Evolutionary conservation across 2,113 vertebrate genomes (phyloP).

Genomic region (Puffinus mauretanicus): DNA sequence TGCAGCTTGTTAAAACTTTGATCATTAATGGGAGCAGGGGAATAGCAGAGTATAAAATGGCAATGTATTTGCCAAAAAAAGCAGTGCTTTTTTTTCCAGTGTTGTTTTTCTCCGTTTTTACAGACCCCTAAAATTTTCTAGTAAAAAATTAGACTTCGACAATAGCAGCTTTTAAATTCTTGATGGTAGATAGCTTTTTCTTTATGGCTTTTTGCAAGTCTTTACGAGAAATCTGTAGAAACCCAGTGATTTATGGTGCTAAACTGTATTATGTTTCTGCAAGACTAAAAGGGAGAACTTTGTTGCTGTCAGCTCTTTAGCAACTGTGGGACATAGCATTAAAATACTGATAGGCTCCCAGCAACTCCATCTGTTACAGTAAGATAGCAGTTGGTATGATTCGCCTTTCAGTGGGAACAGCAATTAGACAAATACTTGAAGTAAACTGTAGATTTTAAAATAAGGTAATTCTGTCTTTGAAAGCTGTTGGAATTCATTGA

Average conservation of each 20-base stretch:
- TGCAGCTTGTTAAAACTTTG: background rate
- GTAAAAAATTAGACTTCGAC: background rate
- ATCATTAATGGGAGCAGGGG: background rate
- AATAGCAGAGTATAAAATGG: background rate
- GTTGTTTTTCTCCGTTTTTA: background rate
- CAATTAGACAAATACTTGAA: background rate
- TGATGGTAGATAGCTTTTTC: background rate
- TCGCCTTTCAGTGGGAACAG: background rate
- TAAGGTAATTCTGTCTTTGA: background rate
- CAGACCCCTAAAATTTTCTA: background rate
- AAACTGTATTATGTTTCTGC: background rate
- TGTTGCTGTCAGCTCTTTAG: background rate
- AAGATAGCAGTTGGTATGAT: background rate
- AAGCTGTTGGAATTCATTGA: background rate
- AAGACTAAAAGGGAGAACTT: background rate
- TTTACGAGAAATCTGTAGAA: background rate
- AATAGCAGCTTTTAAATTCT: background rate
- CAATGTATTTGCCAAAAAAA: background rate
- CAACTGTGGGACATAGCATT: background rate
- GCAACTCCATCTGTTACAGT: constrained; percentile 52
- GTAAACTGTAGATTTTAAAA: background rate
- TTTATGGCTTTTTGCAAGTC: background rate
- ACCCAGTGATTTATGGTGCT: background rate
- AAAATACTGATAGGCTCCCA: background rate
- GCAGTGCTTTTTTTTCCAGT: background rate